Conservation (phyloP, 92 coral and sea anemone genomes). For the Parazoanthus swiftii region DNA sequence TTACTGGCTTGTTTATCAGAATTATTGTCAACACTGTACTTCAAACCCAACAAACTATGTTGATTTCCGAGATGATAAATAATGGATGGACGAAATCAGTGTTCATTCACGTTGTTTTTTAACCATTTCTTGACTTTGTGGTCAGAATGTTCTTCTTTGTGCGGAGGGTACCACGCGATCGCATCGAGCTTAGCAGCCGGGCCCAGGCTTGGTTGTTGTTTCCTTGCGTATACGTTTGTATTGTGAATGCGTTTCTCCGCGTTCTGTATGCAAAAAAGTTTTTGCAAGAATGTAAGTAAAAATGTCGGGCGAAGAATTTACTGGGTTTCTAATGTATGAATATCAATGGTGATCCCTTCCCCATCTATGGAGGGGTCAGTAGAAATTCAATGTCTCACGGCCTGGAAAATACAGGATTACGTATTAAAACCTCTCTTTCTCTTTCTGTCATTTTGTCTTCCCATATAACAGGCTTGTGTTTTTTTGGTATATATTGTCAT, state of each 20-base stretch:
- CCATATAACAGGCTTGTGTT: too few species aligned
- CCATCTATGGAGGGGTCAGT: too few species aligned
- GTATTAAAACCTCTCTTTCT: too few species aligned
- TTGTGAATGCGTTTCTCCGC: constrained; percentile 34
- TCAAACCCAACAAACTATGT: too few species aligned
- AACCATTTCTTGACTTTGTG: constrained; percentile 80
- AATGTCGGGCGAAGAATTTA: neutral
- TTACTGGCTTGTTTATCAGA: too few species aligned
- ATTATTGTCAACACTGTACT: too few species aligned
- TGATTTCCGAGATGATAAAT: neutral
- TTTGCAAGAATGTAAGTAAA: neutral
- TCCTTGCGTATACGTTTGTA: constrained; percentile 24
- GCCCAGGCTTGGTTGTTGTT: constrained; percentile 40
- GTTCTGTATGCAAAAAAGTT: neutral
- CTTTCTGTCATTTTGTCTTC: too few species aligned
- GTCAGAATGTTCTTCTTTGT: constrained; percentile 58
- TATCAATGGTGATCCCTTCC: too few species aligned
- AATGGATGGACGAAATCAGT: neutral
- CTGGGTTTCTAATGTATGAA: neutral
- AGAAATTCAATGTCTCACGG: too few species aligned
- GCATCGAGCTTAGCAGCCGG: constrained; percentile 62
- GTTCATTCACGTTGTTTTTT: constrained; percentile 32
- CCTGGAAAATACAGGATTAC: too few species aligned
- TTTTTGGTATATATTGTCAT: too few species aligned
- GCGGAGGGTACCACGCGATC: constrained; percentile 77